Percentiles rank a stretch among this genome's conserved stretches.
Evolutionary conservation across 2,113 vertebrate genomes (phyloP).

Genomic region (Thalassarche chlororhynchos): DNA sequence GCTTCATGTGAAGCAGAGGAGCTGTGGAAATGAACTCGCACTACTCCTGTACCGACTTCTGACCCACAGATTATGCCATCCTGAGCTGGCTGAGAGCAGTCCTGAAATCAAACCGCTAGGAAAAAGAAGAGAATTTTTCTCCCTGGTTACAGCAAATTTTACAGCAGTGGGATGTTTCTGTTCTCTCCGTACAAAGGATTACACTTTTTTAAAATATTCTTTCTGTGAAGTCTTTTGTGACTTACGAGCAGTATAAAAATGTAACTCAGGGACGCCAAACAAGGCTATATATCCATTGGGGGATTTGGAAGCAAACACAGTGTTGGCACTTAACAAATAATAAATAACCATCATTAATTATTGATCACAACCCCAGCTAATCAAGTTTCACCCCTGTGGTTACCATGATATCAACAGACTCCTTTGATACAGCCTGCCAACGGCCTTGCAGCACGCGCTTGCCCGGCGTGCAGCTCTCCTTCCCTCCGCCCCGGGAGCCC

Average conservation of each 20-base stretch:
- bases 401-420: not conserved
- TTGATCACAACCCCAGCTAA: slow-evolving; percentile 59
- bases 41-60: not conserved
- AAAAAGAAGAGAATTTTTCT: not conserved
- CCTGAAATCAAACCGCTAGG: not conserved
- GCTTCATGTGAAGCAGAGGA: not conserved
- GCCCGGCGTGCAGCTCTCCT: rapidly evolving
- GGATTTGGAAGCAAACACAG: not conserved
- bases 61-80: not conserved
- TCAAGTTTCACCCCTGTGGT: slow-evolving; percentile 11
- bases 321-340: slow-evolving; percentile 33
- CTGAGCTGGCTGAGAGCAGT: not conserved
- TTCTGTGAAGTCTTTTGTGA: slow-evolving; percentile 41
- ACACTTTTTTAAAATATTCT: not conserved
- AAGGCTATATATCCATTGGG: not conserved
- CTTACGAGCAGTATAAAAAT: slow-evolving; percentile 1
- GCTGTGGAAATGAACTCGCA: not conserved
- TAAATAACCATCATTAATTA: slow-evolving; percentile 65
- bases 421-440: not conserved
- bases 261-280: not conserved
- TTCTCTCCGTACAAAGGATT: not conserved
- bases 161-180: not conserved
- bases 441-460: not conserved
- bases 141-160: not conserved
- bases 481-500: not conserved